These are phyloP conservation scores for Esox masquinongy DNA, from an alignment of 2,797 vertebrate genomes.

Conservation along the genomic window DNA sequence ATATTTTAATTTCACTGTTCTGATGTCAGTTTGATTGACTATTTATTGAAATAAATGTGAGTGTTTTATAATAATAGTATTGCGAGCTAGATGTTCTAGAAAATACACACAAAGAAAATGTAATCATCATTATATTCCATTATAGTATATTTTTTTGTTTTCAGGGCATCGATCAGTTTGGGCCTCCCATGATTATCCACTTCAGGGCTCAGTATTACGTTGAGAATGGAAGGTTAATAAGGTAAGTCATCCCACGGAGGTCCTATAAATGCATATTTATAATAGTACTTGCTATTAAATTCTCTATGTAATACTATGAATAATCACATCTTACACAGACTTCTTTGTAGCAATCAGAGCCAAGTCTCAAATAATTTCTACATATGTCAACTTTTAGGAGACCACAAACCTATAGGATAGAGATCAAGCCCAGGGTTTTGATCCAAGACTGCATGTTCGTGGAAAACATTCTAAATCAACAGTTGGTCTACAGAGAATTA, in stretches of 20 bases:
- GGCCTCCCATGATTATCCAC: slow-evolving; percentile 97
- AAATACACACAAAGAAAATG: neutral
- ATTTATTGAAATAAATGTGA: slow-evolving; percentile 1
- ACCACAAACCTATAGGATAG: neutral
- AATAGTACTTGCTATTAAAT: neutral
- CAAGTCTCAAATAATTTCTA: too few species aligned
- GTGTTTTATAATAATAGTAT: too few species aligned
- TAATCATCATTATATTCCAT: neutral
- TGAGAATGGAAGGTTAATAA: slow-evolving; percentile 94
- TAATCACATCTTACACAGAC: too few species aligned
- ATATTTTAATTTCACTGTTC: neutral
- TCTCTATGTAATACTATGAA: neutral
- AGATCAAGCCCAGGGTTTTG: neutral
- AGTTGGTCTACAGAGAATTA: too few species aligned
- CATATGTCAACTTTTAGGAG: neutral
- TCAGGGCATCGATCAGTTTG: slow-evolving; percentile 98
- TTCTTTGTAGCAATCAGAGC: too few species aligned
- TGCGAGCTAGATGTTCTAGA: neutral
- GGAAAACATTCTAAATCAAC: too few species aligned
- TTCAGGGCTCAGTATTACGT: slow-evolving; percentile 98
- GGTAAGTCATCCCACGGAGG: slow-evolving; percentile 64
- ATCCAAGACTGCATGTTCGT: neutral
- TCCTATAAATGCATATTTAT: neutral
- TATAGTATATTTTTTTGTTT: slow-evolving; percentile 15
- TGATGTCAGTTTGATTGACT: neutral